Percentiles rank a stretch among this genome's conserved stretches.
Evolutionary conservation across 2,113 vertebrate genomes (phyloP).

Genomic region (Sylvia atricapilla): DNA sequence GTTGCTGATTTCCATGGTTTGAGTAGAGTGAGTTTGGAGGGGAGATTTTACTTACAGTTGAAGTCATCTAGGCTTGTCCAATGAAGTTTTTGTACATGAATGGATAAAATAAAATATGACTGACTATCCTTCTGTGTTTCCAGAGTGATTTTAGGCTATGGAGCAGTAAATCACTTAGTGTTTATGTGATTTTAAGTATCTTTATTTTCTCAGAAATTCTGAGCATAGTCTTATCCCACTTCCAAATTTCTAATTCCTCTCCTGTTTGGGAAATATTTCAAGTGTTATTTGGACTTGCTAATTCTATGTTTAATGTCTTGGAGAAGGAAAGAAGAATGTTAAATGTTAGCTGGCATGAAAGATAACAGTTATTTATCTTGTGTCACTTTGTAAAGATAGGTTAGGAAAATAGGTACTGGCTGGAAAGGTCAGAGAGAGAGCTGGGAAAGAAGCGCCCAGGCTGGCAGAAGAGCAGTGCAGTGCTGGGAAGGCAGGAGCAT

Average conservation of each 20-base stretch:
- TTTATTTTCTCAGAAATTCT: background rate
- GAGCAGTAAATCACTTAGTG: background rate
- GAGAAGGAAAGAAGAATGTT: background rate
- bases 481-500: background rate
- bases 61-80: background rate
- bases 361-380: background rate
- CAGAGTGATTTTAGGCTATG: background rate
- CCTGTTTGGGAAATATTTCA: background rate
- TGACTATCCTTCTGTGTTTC: background rate
- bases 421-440: background rate
- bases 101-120: background rate
- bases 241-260: background rate
- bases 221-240: background rate
- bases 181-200: background rate
- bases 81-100: background rate
- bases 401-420: background rate
- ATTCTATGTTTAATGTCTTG: background rate
- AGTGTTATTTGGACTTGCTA: background rate
- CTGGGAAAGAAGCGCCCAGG: background rate
- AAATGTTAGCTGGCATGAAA: background rate
- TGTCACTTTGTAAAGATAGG: background rate
- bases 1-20: background rate
- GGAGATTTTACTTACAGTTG: background rate
- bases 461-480: background rate
- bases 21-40: background rate